Conservation (phyloP, 2,113 vertebrate genomes). For the Phycodurus eques region DNA sequence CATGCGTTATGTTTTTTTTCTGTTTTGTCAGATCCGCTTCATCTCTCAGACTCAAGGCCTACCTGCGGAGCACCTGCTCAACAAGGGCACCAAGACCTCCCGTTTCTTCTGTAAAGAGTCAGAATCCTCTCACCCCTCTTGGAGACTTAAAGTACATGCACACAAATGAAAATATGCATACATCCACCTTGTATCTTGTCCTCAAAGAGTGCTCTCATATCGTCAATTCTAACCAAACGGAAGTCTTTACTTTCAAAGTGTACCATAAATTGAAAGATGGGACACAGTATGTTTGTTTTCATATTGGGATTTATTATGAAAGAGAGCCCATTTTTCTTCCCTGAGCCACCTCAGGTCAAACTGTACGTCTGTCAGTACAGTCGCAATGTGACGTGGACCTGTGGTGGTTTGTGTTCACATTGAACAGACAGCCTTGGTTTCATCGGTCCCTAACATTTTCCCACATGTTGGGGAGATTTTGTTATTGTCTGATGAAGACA, state of each 20-base stretch:
- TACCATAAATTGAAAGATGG: background rate
- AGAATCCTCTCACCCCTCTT: conserved; percentile 84
- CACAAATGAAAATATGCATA: background rate
- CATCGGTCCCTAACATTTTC: background rate
- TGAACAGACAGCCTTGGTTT: background rate
- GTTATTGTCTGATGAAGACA: background rate
- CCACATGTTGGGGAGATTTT: background rate
- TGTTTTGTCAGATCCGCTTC: conserved; percentile 86
- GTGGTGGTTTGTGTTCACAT: background rate
- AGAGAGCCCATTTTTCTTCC: background rate
- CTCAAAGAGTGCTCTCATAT: background rate
- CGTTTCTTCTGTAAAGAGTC: conserved; percentile 85
- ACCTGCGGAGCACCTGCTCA: conserved; percentile 89
- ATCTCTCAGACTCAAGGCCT: conserved; percentile 98
- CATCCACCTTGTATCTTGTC: background rate
- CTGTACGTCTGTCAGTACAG: background rate
- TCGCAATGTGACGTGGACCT: background rate
- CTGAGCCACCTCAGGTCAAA: background rate
- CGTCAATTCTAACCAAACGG: background rate
- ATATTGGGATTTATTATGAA: background rate
- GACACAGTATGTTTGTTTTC: background rate
- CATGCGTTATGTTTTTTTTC: background rate
- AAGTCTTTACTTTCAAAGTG: background rate
- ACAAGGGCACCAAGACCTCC: conserved; percentile 92
- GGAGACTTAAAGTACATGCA: conserved; percentile 88